A percentile compares a stretch with the other conserved stretches of the same genome.
phyloP scores from a whole-genome alignment of 2,113 vertebrate genomes.

The Zingel zingel region DNA sequence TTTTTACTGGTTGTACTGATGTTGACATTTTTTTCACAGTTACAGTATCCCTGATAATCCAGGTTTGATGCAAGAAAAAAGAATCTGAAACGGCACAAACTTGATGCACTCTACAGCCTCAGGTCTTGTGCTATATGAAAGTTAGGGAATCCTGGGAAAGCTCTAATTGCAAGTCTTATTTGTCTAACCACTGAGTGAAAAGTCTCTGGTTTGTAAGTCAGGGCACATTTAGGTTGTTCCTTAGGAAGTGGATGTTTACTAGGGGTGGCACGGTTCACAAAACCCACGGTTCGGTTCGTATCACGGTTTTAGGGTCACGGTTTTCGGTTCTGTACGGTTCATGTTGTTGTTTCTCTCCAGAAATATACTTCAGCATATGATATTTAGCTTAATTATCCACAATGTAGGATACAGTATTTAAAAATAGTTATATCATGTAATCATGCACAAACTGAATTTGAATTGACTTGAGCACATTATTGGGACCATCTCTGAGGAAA shows the following conservation, averaged over 20 bases:
- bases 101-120: not conserved
- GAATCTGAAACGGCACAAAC: not conserved
- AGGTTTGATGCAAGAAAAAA: not conserved
- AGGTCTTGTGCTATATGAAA: not conserved
- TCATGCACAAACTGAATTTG: too few species aligned
- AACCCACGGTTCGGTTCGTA: too few species aligned
- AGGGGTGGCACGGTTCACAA: too few species aligned
- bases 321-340: too few species aligned
- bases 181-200: not conserved
- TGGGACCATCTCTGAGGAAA: too few species aligned
- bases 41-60: not conserved
- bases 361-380: too few species aligned
- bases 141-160: not conserved
- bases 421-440: too few species aligned
- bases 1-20: not conserved
- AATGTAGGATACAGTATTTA: too few species aligned
- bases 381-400: too few species aligned
- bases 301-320: too few species aligned
- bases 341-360: too few species aligned
- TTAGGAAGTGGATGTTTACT: slow-evolving; percentile 1
- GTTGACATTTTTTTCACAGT: not conserved
- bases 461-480: too few species aligned
- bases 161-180: slow-evolving; percentile 9
- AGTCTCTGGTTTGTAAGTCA: slow-evolving; percentile 8
- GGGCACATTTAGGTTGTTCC: not conserved